These are phyloP conservation scores for Lepidocyrtoides sp. DNA, from an alignment of 2,888 invertebrate genomes.

Conservation along the genomic window DNA sequence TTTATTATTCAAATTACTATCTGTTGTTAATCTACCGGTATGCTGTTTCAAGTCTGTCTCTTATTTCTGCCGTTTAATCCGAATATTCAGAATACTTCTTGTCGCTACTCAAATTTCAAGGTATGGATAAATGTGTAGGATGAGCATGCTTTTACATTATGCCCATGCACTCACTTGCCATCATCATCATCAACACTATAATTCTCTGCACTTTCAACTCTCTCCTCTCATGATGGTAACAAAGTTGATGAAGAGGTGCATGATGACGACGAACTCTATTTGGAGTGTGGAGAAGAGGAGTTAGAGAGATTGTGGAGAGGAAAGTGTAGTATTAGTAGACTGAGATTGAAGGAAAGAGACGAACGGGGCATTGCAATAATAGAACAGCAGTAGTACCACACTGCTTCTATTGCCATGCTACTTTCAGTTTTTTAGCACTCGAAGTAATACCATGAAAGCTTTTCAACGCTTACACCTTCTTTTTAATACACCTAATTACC, in stretches of 20 bases:
- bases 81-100: neutral
- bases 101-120: constrained; percentile 45
- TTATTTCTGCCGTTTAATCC: constrained; percentile 60
- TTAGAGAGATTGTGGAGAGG: neutral
- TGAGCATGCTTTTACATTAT: neutral
- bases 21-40: constrained; percentile 31
- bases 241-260: constrained; percentile 29
- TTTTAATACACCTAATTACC: constrained; percentile 24
- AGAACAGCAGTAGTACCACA: neutral
- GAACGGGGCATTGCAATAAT: constrained; percentile 25
- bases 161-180: neutral
- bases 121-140: constrained; percentile 21
- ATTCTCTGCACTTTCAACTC: neutral
- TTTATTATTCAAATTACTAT: constrained; percentile 40
- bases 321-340: neutral
- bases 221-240: neutral
- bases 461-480: constrained; percentile 14
- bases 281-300: neutral
- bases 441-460: neutral
- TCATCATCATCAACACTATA: neutral
- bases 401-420: neutral
- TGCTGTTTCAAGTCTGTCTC: constrained; percentile 28
- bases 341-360: neutral
- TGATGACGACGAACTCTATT: constrained; percentile 19
- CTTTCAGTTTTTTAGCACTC: neutral